Conservation (phyloP, 2,797 vertebrate species). For the Coccyzus lansbergi region DNA sequence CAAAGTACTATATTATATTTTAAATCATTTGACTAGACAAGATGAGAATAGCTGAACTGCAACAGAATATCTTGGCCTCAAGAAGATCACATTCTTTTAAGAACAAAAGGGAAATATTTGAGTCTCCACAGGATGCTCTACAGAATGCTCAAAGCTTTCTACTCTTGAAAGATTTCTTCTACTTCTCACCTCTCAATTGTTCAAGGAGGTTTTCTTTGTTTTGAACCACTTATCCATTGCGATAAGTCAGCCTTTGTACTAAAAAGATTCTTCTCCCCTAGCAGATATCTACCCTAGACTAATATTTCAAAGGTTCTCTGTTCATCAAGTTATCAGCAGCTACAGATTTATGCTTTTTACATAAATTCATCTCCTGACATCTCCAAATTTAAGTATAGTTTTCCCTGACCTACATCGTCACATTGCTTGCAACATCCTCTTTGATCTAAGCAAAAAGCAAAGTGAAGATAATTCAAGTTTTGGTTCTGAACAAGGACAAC, state of each 20-base stretch:
- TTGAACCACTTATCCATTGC: background rate
- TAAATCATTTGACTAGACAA: background rate
- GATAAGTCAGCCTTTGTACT: background rate
- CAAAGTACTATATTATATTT: background rate
- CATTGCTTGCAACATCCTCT: background rate
- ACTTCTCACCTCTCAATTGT: background rate
- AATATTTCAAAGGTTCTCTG: background rate
- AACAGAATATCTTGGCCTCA: background rate
- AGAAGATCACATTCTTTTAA: background rate
- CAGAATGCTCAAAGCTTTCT: background rate
- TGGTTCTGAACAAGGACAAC: background rate
- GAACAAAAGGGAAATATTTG: background rate
- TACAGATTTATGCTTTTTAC: background rate
- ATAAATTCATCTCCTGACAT: background rate
- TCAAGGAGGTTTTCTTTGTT: background rate
- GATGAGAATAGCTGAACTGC: background rate
- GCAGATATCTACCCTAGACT: background rate
- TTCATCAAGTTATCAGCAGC: background rate
- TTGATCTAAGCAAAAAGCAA: background rate
- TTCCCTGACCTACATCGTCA: background rate
- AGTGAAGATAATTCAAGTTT: constrained; percentile 3
- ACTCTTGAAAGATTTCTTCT: background rate
- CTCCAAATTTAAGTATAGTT: background rate
- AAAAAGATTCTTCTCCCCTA: background rate
- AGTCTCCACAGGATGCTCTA: background rate